Evolutionary conservation across 2,888 invertebrate species (phyloP).

Genomic region (Sphecodes monilicornis): DNA sequence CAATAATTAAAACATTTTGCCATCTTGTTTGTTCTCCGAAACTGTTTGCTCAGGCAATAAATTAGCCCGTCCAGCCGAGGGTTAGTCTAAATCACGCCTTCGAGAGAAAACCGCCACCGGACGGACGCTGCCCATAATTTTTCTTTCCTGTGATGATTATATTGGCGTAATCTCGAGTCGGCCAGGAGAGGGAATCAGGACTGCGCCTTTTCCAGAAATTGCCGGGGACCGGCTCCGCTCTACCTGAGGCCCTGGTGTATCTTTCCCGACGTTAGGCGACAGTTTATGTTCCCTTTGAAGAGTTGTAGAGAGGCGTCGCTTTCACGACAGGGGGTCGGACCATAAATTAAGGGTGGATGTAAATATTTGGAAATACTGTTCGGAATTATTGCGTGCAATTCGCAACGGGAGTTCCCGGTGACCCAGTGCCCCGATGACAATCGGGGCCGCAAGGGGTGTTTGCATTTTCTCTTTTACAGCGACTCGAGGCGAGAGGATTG

Average conservation of each 20-base stretch:
- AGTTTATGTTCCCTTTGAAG: conserved; percentile 29
- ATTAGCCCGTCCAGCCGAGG: neutral
- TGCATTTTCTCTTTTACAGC: conserved; percentile 50
- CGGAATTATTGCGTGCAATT: conserved; percentile 73
- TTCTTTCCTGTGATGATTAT: neutral
- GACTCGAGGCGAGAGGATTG: neutral
- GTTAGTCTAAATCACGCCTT: neutral
- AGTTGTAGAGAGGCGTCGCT: conserved; percentile 11
- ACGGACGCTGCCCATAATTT: neutral
- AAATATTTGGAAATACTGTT: conserved; percentile 72
- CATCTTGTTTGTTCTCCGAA: neutral
- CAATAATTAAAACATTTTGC: neutral
- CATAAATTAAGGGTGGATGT: conserved; percentile 64
- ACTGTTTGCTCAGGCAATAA: neutral
- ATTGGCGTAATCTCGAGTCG: conserved; percentile 4
- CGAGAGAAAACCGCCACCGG: neutral
- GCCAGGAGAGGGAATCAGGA: neutral
- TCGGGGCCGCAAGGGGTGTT: conserved; percentile 31
- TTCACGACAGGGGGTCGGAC: conserved; percentile 14
- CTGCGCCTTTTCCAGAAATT: conserved; percentile 3
- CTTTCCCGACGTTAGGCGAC: neutral
- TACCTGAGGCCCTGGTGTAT: neutral
- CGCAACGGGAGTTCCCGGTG: conserved; percentile 66
- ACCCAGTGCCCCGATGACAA: conserved; percentile 69
- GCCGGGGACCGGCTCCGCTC: neutral